A percentile compares a stretch with the other conserved stretches of the same genome.
Conservation (phyloP, 2,888 invertebrate genomes). For the Drosophila niveifrons region DNA sequence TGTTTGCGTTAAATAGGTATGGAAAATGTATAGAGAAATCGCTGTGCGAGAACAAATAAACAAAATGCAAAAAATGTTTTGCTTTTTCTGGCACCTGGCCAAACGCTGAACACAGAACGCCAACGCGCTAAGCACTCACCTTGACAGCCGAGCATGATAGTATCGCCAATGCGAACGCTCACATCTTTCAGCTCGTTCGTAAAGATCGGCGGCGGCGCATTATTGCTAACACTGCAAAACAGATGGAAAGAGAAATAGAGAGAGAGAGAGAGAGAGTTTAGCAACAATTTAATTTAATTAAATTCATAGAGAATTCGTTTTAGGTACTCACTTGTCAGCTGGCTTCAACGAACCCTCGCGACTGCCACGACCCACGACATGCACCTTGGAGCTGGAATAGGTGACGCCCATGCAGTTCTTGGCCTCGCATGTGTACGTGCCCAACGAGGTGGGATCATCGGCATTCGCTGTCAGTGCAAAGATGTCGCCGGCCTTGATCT, state of each 20-base stretch:
- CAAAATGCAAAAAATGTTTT: slow-evolving; percentile 13
- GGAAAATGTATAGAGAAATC: slow-evolving; percentile 22
- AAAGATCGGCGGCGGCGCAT: slow-evolving; percentile 91
- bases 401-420: slow-evolving; percentile 95
- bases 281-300: background rate
- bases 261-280: background rate
- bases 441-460: slow-evolving; percentile 93
- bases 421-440: slow-evolving; percentile 95
- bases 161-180: slow-evolving; percentile 92
- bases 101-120: slow-evolving; percentile 39
- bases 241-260: background rate
- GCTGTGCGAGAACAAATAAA: slow-evolving; percentile 32
- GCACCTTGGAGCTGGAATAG: slow-evolving; percentile 93
- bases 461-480: slow-evolving; percentile 94
- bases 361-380: slow-evolving; percentile 91
- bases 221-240: slow-evolving; percentile 74
- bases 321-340: slow-evolving; percentile 87
- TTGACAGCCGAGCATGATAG: slow-evolving; percentile 90
- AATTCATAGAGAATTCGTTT: background rate
- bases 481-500: slow-evolving; percentile 95
- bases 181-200: slow-evolving; percentile 91
- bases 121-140: slow-evolving; percentile 85
- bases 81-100: slow-evolving; percentile 69
- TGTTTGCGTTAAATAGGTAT: slow-evolving; percentile 17
- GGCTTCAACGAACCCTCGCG: slow-evolving; percentile 90